Evolutionary conservation across 1,140 invertebrate genomes (phyloP), one percentile per base, ranked within the genome.

Genomic region (Sminthurinus signatus): DNA sequence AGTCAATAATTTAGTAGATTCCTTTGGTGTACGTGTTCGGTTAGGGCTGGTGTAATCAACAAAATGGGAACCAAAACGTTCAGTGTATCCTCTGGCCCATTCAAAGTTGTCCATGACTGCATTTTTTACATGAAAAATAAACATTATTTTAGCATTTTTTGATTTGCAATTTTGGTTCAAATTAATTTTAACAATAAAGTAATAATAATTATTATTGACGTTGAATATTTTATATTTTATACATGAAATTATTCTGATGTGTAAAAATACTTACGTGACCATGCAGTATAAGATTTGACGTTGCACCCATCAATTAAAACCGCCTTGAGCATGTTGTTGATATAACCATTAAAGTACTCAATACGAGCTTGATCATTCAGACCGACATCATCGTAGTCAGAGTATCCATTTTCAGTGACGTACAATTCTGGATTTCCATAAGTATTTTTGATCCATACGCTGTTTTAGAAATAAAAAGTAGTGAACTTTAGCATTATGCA

Each of bases 61-160:
- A 19, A 83, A 79, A 70, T 85, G 84, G 0, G 91, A 72, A 1
- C 89, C 89, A 75, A 89, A 91, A 67, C 81, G 83, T 67, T 83
- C 77, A 1, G 82, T 84, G 77, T 64, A 80, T 8, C 56, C 56
- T 15, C 43, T 73, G 15, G 32, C 1, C 75, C 75, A 87, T 88
- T 91, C 75, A 36, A 36, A 36, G 32, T 36, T 36, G 32, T 36
- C 32, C 32, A 36, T 36, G 32, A 36, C 32, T 36, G 15, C 32
- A 36, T 36, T 36, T 36, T 36, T n/a, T n/a, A n/a, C n/a, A n/a
- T n/a, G n/a, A n/a, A n/a, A n/a, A n/a, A n/a, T n/a, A n/a, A n/a
- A n/a, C n/a, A n/a, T n/a, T n/a, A n/a, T n/a, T n/a, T n/a, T n/a
- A n/a, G n/a, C n/a, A n/a, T n/a, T n/a, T n/a, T n/a, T n/a, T n/a